Percentiles rank a stretch among this genome's conserved stretches.
Conservation (phyloP, 2,113 vertebrate species). For the Chauna torquata region DNA sequence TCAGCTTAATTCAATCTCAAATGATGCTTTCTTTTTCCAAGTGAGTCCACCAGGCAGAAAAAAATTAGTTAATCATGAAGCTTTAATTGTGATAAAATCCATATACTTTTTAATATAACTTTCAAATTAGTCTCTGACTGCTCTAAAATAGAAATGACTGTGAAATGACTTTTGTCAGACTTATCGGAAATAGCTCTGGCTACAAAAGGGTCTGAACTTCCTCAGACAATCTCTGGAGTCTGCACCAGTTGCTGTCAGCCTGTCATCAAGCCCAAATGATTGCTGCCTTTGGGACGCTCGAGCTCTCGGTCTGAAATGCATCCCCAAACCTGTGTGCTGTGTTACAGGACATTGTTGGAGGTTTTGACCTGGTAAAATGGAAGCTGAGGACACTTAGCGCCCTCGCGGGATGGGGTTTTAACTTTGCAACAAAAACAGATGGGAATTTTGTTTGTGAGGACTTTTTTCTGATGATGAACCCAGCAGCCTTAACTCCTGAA, state of each 20-base stretch:
- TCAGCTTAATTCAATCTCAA: not conserved
- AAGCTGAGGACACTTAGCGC: not conserved
- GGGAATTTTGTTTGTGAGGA: not conserved
- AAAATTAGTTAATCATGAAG: not conserved
- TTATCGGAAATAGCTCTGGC: not conserved
- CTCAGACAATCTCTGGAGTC: not conserved
- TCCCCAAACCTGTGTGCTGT: accelerated
- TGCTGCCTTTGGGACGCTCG: not conserved
- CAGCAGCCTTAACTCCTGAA: not conserved
- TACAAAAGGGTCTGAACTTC: not conserved
- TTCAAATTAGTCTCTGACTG: not conserved
- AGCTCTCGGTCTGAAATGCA: not conserved
- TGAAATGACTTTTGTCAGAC: not conserved
- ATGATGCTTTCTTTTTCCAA: not conserved
- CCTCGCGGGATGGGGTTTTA: accelerated
- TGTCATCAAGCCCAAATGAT: not conserved
- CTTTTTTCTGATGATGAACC: not conserved
- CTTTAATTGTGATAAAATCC: not conserved
- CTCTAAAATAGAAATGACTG: not conserved
- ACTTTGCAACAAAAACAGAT: not conserved
- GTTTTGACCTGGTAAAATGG: not conserved
- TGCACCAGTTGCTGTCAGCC: not conserved
- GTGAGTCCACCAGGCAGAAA: not conserved
- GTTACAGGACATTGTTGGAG: not conserved
- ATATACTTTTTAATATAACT: not conserved